phyloP scores from a whole-genome alignment of 2,888 invertebrate species.

The Tricholauxania praeusta region DNA sequence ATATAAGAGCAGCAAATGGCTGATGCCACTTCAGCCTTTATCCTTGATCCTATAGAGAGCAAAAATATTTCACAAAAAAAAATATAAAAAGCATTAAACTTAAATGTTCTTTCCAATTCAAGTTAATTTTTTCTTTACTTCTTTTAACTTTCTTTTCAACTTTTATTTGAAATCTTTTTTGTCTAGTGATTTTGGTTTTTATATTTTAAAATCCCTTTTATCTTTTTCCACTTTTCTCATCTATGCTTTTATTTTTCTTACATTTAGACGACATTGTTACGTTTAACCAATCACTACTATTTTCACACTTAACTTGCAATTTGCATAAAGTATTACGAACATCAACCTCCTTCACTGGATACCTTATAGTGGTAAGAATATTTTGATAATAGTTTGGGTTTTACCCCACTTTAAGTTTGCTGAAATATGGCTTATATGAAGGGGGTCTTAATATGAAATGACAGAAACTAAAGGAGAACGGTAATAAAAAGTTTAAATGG shows the following conservation, averaged over 20 bases:
- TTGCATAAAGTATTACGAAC: slow-evolving; percentile 64
- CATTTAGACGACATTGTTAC: slow-evolving; percentile 58
- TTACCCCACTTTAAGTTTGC: not conserved
- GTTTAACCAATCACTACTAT: slow-evolving; percentile 65
- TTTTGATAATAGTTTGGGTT: too few relatives aligned
- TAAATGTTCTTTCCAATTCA: not conserved
- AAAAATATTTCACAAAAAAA: not conserved
- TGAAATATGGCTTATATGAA: not conserved
- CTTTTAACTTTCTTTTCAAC: not conserved
- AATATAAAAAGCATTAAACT: not conserved
- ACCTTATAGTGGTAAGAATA: too few relatives aligned
- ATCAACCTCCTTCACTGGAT: not conserved
- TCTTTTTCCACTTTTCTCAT: not conserved
- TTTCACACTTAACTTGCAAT: slow-evolving; percentile 66
- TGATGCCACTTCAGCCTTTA: slow-evolving; percentile 18
- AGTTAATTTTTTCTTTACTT: slow-evolving; percentile 3
- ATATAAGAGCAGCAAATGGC: not conserved
- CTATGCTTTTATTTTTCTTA: slow-evolving; percentile 15
- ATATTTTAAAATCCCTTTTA: not conserved
- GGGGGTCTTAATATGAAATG: not conserved
- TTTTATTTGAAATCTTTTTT: slow-evolving; percentile 4
- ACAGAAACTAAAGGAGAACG: not conserved
- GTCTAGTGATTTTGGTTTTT: not conserved
- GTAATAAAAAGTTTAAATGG: too few relatives aligned
- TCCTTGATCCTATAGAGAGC: not conserved